Evolutionary conservation across 2,797 vertebrate genomes (phyloP), one percentile per base, ranked within the genome.

Genomic region (Smutsia gigantea): DNA sequence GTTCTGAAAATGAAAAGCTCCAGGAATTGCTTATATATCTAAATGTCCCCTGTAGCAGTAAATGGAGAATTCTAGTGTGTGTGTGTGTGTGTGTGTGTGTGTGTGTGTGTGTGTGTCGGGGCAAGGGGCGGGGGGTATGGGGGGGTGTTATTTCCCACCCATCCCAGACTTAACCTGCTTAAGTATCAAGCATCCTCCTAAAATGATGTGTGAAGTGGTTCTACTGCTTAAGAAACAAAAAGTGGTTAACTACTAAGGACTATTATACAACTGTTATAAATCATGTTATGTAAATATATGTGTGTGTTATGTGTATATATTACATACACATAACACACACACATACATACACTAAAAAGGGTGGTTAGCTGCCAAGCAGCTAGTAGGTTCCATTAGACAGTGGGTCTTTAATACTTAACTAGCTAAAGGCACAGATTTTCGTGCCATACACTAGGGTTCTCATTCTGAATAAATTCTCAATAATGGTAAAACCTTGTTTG

Each of bases 1-100:
- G 71, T 59, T 79, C 57, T 86, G 14, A 75, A 91, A 91, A 77
- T 86, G 18, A 75, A 91, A 91, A 77, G 37, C 34, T 77, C 39
- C 46, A 64, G 53, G 49, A n/a, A 18, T n/a, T 21, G 14, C 7
- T 49, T 4, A 64, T 7, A 4, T 37, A 81, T 15, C 7, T 61
- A 51, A 69, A 81, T 11, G 25, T 19, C 23, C 4, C 31, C 19
- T 7, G 18, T 2, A 85, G 46, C 9, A 37, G 39, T 66, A 23
- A 68, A 5, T 11, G 9, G 46, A 37, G 59, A 42, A 85, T 81
- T 61, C 18, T 18, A 69, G 3, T 2, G 19, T 9, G 37, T 12
- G 7, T 0, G 5, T 91, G 42, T 46, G 9, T 46, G 39, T 39
- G 39, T 39, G 4, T n/a, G n/a, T n/a, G n/a, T n/a, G n/a, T n/a